Conservation (phyloP, 2,113 vertebrate genomes). For the Perognathus longimembris region DNA sequence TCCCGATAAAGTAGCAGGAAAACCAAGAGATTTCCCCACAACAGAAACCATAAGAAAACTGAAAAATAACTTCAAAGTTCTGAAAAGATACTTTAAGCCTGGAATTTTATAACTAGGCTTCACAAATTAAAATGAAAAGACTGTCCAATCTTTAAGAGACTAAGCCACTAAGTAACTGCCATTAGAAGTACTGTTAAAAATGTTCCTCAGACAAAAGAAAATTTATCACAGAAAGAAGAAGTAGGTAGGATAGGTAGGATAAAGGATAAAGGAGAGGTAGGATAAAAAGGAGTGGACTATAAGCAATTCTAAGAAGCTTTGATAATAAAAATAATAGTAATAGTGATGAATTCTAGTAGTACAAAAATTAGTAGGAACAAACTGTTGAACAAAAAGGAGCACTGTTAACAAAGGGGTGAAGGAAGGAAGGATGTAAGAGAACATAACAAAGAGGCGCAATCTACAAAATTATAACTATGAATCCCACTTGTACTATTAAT, state of each 20-base stretch:
- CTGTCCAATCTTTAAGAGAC: background rate
- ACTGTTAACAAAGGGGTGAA: no score
- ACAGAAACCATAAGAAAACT: background rate
- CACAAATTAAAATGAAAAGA: background rate
- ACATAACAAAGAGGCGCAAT: no score
- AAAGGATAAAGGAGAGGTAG: background rate
- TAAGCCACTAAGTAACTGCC: background rate
- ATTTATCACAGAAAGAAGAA: constrained; percentile 21
- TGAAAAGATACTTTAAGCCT: background rate
- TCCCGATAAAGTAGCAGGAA: background rate
- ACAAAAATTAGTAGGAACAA: background rate
- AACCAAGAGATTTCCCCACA: background rate
- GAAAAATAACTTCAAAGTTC: background rate
- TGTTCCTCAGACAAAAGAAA: background rate
- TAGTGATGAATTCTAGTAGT: background rate
- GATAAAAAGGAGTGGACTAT: background rate
- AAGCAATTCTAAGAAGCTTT: background rate
- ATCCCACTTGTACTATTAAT: background rate
- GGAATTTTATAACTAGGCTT: constrained; percentile 9
- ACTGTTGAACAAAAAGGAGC: background rate
- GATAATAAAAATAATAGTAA: background rate
- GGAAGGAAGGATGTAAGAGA: no score
- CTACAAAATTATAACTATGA: no score
- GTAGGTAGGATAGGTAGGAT: background rate
- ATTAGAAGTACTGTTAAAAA: background rate